Evolutionary conservation across 2,797 vertebrate genomes (phyloP), one percentile per base, ranked within the genome.

Genomic region (Enteromius unitaeniatus): DNA sequence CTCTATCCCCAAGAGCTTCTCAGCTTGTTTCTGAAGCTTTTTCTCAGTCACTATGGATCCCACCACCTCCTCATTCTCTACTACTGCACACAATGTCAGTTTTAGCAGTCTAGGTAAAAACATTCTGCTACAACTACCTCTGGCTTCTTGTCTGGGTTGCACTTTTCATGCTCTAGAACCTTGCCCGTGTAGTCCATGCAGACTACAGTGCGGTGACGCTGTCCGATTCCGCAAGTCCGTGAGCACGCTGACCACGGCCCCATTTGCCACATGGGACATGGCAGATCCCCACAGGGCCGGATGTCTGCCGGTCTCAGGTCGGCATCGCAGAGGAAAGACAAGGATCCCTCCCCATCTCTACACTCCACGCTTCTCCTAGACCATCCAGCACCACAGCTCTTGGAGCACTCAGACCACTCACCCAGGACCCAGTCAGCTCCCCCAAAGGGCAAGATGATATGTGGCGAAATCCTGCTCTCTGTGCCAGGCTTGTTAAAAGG

Each of bases 341-440:
- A 75, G 82, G 96, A 95, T 28, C 96, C 96, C 0, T 92, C 93
- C 2, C 84, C 90, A 1, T 98, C 96, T 75, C 89, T 88, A 90
- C 97, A 99, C 34, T 98, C 97, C 72, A 99, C 95, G 0, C 91
- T 96, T 85, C 97, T 95, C 82, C 97, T 92, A 88, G 97, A 97
- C 97, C 97, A 98, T 73, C 97, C 96, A 0, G 96, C 95, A 47
- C 97, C 96, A 0, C 97, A 99, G 73, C 95, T 97, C 90, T 97
- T 96, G 15, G 97, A 98, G 88, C 97, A 99, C 89, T 94, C 94
- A 0, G 97, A 98, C 98, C 98, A 99, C 88, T 99, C 97, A 0
- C 97, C 97, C 79, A 97, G 88, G 2, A 95, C 93, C 97, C 98
- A 99, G 45, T 97, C 95, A 0, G 95, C 92, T 0, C 92, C 92